Evolutionary conservation across 2,113 vertebrate genomes (phyloP).

Genomic region (Todiramphus chloris): DNA sequence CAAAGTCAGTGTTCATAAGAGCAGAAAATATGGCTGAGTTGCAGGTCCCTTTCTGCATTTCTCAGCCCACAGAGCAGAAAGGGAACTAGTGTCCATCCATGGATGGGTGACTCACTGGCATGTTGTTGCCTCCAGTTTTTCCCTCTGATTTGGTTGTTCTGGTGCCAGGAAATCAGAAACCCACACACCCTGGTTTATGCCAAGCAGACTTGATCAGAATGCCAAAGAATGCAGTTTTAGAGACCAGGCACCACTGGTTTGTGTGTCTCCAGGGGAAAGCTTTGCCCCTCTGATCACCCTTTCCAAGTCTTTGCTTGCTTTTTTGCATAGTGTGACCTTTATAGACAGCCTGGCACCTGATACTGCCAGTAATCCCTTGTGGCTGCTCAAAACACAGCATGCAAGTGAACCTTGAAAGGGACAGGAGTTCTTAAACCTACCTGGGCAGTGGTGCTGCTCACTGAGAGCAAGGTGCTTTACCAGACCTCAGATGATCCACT

Average conservation of each 20-base stretch:
- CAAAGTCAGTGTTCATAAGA: constrained; percentile 25
- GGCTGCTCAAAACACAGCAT: not conserved
- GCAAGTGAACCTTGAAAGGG: not conserved
- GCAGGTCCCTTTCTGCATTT: constrained; percentile 47
- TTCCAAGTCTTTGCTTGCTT: not conserved
- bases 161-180: constrained; percentile 53
- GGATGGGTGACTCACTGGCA: constrained; percentile 61
- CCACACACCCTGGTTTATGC: constrained; percentile 14
- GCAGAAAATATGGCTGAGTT: constrained; percentile 29
- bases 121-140: constrained; percentile 48
- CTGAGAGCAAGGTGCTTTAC: not conserved
- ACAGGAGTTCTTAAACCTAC: not conserved
- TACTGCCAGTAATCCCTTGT: not conserved
- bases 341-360: not conserved
- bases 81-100: constrained; percentile 41
- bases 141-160: constrained; percentile 31
- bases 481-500: not conserved
- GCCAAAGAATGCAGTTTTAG: constrained; percentile 28
- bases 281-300: not conserved
- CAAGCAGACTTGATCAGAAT: not conserved
- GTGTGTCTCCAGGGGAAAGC: not conserved
- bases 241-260: not conserved
- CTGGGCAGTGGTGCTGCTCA: not conserved
- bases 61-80: constrained; percentile 47
- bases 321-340: not conserved